Base-by-base conservation (phyloP, 2,113 vertebrate genomes). In the Aegypius monachus region DNA sequence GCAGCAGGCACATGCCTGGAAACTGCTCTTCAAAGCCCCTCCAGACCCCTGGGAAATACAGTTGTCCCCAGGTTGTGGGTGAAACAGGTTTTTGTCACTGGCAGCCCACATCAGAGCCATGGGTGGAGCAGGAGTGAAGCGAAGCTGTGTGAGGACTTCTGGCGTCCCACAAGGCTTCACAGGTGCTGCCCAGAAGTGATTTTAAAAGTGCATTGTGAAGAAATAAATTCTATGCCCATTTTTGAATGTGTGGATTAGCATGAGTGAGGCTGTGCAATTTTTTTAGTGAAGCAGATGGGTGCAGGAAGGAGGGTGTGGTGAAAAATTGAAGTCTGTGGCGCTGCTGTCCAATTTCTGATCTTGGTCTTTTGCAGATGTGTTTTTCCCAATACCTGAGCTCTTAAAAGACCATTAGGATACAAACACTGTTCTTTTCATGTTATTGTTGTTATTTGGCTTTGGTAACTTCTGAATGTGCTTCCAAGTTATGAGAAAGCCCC, bases 161-260 rank as follows among this genome's bases (percentile, higher is more conserved):
- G 80, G 65, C 21, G 21, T 78, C 56, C 72, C 21, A 32, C 13
- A 4, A 11, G 47, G 53, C 61, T 81, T 47, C 29, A 18, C 47
- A 9, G 59, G 16, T 10, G 10, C 52, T 16, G 13, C 40, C 53
- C 43, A 40, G 34, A 71, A 45, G 32, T 7, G 56, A 70, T 63
- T 55, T 29, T 26, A 2, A 58, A 48, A 1, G 8, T 23, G 42
- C 3, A 2, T 34, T 0, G 3, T 17, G 68, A 63, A 58, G 32
- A 29, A 58, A n/a, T 66, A 32, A 47, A 36, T 31, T 56, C 32
- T 45, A 2, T 65, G 62, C 25, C 70, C 10, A 1, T 38, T 88
- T 83, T 22, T 68, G n/a, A 52, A 18, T 31, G 10, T 4, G 20
- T 67, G 40, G 40, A 19, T 31, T 45, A 31, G 34, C 20, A 17